Evolutionary conservation across 2,888 invertebrate genomes (phyloP), one percentile per base, ranked within the genome.

Genomic region (Aelia acuminata): DNA sequence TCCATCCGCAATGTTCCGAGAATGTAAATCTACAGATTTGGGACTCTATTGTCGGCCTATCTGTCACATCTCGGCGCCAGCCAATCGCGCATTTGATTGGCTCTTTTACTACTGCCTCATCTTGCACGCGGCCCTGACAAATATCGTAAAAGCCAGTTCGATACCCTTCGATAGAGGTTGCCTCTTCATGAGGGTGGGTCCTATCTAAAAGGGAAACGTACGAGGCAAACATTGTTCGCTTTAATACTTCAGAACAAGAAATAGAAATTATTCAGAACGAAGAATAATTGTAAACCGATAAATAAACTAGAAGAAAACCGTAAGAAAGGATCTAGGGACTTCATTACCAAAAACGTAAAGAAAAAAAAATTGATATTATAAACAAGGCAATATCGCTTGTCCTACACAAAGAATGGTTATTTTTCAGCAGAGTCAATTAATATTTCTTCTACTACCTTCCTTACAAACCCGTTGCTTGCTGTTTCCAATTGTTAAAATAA

Each of bases 1-100:
- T 8, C 35, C 31, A 2, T 20, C 35, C 75, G 35, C 39, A 75
- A 43, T 39, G 39, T 47, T n/a, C n/a, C 11, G 43, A 80, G 43
- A 80, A 80, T 80, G 80, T 80, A 80, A 80, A 80, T 80, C 43
- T 80, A 31, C 63, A 35, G 63, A 70, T 70, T 70, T 70, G 63
- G 35, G 13, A 8, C n/a, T 80, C 80, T 43, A 39, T 80, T 80
- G 80, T 80, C n/a, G 0, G 22, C 13, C 80, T 80, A 80, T 80
- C 80, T 47, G 80, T 80, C 80, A n/a, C n/a, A 80, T 80, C 80
- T 80, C 80, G 80, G 80, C 80, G 80, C 80, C 80, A 10, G 13
- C 43, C 80, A 80, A 80, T 80, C 80, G n/a, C 13, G 63, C 7
- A 15, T 70, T 70, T 70, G 63, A 70, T 70, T 70, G 63, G 63